phyloP scores from a whole-genome alignment of 30 jellyfish, hydroid and myxozoan species.

The Turritopsis dohrnii region DNA sequence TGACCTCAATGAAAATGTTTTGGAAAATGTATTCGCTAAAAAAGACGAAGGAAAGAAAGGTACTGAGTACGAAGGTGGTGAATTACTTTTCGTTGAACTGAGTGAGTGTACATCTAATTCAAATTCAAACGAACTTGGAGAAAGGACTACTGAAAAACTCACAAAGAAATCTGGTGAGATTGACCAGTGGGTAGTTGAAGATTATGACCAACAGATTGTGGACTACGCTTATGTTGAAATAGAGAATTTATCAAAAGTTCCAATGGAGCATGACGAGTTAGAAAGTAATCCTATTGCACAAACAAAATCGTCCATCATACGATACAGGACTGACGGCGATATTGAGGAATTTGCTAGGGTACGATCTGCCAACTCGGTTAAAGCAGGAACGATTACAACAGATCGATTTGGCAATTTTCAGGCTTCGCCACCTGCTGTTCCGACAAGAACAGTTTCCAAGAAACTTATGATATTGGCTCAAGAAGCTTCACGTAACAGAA shows the following conservation, averaged over 20 bases:
- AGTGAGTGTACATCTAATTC: neutral
- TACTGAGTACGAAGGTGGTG: neutral
- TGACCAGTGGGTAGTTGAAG: slow-evolving; percentile 9
- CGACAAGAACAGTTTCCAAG: neutral
- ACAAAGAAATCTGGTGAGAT: slow-evolving; percentile 8
- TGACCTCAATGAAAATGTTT: neutral
- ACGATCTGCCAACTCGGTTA: neutral
- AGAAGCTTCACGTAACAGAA: neutral
- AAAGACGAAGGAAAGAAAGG: neutral
- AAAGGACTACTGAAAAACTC: neutral
- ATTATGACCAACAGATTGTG: slow-evolving; percentile 1
- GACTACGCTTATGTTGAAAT: slow-evolving; percentile 7
- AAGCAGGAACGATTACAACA: slow-evolving; percentile 1
- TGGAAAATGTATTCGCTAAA: neutral
- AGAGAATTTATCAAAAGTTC: slow-evolving; percentile 26
- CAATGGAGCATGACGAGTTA: slow-evolving; percentile 31
- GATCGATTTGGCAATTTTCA: slow-evolving; percentile 14
- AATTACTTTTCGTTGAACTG: neutral
- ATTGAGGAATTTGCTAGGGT: neutral
- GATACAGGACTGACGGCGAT: slow-evolving; percentile 1
- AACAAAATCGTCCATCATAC: neutral
- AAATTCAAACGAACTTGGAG: neutral
- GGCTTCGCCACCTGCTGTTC: neutral
- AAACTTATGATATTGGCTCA: neutral
- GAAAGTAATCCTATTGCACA: slow-evolving; percentile 6